Evolutionary conservation across 2,888 invertebrate species (phyloP).

Genomic region (Parthenolecanium corni): DNA sequence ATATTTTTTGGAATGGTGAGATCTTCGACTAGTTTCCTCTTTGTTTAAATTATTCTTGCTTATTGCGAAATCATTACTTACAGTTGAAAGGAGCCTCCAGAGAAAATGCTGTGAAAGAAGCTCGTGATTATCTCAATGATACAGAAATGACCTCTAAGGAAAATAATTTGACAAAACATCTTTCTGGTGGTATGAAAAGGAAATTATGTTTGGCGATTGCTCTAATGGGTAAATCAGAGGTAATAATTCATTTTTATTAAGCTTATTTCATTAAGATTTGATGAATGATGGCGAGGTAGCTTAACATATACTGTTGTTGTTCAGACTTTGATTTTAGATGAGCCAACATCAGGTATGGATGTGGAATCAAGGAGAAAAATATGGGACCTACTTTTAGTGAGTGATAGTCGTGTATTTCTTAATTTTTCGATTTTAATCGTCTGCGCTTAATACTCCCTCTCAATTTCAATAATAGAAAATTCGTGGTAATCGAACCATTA

Average conservation of each 20-base stretch:
- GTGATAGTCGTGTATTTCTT: slow-evolving; percentile 32
- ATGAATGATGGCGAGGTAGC: too few species aligned
- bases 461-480: slow-evolving; percentile 13
- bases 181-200: slow-evolving; percentile 91
- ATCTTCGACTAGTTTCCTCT: too few species aligned
- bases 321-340: slow-evolving; percentile 55
- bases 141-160: slow-evolving; percentile 54
- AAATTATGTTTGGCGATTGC: slow-evolving; percentile 78
- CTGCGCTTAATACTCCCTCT: not conserved
- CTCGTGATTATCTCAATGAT: slow-evolving; percentile 47
- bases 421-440: not conserved
- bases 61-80: slow-evolving; percentile 32
- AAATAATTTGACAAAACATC: slow-evolving; percentile 45
- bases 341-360: slow-evolving; percentile 86
- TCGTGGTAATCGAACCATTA: slow-evolving; percentile 57
- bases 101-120: slow-evolving; percentile 43
- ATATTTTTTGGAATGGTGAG: slow-evolving; percentile 67
- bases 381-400: slow-evolving; percentile 70
- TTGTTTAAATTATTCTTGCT: not conserved
- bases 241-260: slow-evolving; percentile 32
- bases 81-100: slow-evolving; percentile 52
- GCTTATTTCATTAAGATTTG: not conserved
- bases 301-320: slow-evolving; percentile 4
- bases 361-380: slow-evolving; percentile 75
- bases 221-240: slow-evolving; percentile 61